Percentiles rank a stretch among this genome's conserved stretches.
phyloP scores from a whole-genome alignment of 2,113 vertebrate genomes.

The Rhinoptilus africanus region DNA sequence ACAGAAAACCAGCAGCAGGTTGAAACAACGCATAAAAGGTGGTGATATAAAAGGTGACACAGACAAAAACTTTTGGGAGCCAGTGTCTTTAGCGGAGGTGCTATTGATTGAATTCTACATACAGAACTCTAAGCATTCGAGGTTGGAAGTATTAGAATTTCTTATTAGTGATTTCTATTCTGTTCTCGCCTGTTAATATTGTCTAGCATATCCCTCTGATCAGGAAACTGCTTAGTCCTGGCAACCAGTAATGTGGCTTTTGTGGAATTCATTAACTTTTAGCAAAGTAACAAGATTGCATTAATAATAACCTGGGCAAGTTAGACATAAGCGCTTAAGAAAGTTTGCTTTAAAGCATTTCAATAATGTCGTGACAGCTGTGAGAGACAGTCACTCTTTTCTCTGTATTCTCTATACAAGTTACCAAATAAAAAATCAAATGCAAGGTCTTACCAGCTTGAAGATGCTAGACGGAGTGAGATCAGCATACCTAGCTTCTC shows the following conservation, averaged over 20 bases:
- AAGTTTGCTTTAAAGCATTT: not conserved
- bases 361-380: not conserved
- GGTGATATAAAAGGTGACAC: not conserved
- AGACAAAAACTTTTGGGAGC: not conserved
- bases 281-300: not conserved
- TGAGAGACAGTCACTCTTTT: not conserved
- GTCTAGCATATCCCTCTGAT: not conserved
- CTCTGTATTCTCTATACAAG: not conserved
- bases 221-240: not conserved
- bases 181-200: not conserved
- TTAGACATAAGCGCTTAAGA: not conserved
- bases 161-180: not conserved
- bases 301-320: not conserved
- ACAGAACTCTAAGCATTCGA: fast-evolving
- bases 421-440: not conserved
- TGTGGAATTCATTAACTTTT: not conserved
- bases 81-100: not conserved
- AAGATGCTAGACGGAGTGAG: not conserved
- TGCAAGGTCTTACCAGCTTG: not conserved
- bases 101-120: not conserved
- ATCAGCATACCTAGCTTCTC: not conserved
- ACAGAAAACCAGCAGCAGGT: not conserved
- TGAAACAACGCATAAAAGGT: not conserved
- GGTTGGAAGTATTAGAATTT: not conserved
- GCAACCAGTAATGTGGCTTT: not conserved